Evolutionary conservation across 1,140 invertebrate genomes (phyloP).

Genomic region (Drosophila simulans): DNA sequence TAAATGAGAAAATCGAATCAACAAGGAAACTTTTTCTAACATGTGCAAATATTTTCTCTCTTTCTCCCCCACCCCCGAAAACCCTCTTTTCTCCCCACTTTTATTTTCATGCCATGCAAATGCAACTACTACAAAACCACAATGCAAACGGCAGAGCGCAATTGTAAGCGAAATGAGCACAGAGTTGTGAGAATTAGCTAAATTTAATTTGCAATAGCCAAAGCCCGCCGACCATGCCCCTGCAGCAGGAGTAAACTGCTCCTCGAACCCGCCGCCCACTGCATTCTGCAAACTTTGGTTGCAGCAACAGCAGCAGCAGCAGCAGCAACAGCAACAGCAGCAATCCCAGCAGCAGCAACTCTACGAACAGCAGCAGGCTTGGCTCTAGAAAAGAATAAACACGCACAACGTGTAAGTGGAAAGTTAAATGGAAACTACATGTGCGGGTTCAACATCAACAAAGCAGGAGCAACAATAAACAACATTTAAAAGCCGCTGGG

Average conservation of each 20-base stretch:
- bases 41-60: constrained; percentile 60
- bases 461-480: constrained; percentile 68
- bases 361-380: constrained; percentile 71
- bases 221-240: constrained; percentile 53
- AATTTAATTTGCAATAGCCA: constrained; percentile 84
- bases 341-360: constrained; percentile 44
- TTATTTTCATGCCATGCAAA: constrained; percentile 55
- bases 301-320: constrained; percentile 73
- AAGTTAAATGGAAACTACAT: constrained; percentile 79
- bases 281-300: constrained; percentile 83
- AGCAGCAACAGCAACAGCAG: constrained; percentile 50
- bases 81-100: constrained; percentile 21
- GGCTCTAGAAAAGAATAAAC: constrained; percentile 63
- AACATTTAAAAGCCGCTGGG: constrained; percentile 78
- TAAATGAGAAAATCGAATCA: constrained; percentile 50
- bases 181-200: constrained; percentile 85
- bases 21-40: constrained; percentile 64
- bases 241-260: constrained; percentile 45
- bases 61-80: constrained; percentile 14
- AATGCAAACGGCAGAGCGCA: constrained; percentile 77
- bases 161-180: constrained; percentile 85
- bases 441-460: constrained; percentile 54
- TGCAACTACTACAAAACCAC: constrained; percentile 44
- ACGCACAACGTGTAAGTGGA: constrained; percentile 65
- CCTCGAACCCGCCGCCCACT: constrained; percentile 72